Percentiles rank a stretch among this genome's conserved stretches.
phyloP scores from a whole-genome alignment of 1,140 invertebrate genomes.

The Vanessa tameamea region DNA sequence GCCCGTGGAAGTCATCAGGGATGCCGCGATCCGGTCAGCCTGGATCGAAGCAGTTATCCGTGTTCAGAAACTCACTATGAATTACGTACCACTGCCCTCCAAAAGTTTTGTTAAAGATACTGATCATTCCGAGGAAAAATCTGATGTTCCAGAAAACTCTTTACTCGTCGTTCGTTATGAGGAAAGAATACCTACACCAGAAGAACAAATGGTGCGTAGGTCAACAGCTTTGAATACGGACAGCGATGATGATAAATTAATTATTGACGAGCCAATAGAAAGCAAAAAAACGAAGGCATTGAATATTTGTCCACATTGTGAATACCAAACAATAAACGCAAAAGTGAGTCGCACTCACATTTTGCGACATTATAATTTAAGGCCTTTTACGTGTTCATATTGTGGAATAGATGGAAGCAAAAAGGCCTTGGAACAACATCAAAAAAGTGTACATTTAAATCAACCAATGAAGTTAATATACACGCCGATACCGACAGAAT shows the following conservation, averaged over 20 bases:
- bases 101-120: not conserved
- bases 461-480: slow-evolving; percentile 2
- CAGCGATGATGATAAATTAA: slow-evolving; percentile 54
- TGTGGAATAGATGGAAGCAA: slow-evolving; percentile 44
- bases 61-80: slow-evolving; percentile 50
- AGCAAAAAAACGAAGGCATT: not conserved
- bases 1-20: slow-evolving; percentile 54
- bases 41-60: slow-evolving; percentile 57
- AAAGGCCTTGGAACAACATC: slow-evolving; percentile 40
- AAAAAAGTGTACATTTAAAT: slow-evolving; percentile 33
- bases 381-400: slow-evolving; percentile 50
- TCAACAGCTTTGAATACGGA: slow-evolving; percentile 30
- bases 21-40: slow-evolving; percentile 43
- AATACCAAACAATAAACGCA: slow-evolving; percentile 16
- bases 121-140: slow-evolving; percentile 6
- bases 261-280: slow-evolving; percentile 51
- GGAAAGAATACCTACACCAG: slow-evolving; percentile 52
- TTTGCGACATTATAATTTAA: slow-evolving; percentile 54
- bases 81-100: slow-evolving; percentile 13
- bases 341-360: slow-evolving; percentile 43
- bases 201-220: slow-evolving; percentile 33
- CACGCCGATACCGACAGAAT: slow-evolving; percentile 35
- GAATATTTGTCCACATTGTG: slow-evolving; percentile 49
- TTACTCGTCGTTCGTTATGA: slow-evolving; percentile 66
- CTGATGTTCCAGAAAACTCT: slow-evolving; percentile 49